These are phyloP conservation scores for Platyscapa corneri DNA, from an alignment of 1,140 invertebrate species.

Conservation along the genomic window DNA sequence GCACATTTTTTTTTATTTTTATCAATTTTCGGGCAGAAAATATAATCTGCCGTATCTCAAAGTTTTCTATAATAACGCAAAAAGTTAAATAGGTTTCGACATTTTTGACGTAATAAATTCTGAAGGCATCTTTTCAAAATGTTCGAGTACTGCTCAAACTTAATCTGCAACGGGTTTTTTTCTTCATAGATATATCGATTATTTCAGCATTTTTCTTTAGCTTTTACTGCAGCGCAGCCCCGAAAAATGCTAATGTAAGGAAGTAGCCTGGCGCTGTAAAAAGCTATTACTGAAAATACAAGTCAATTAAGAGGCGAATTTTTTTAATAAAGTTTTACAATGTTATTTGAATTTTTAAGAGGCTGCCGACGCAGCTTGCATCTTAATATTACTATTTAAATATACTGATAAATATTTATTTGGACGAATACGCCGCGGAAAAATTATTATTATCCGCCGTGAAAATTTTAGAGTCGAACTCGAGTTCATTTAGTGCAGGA, in stretches of 20 bases:
- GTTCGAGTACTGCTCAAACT: no score
- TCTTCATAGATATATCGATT: no score
- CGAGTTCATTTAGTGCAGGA: neutral
- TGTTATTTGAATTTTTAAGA: neutral
- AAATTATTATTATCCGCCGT: no score
- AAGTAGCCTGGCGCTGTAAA: no score
- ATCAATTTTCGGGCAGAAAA: no score
- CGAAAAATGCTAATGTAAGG: no score
- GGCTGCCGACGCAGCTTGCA: neutral
- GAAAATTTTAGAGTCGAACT: constrained; percentile 4
- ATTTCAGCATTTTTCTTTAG: no score
- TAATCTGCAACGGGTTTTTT: no score
- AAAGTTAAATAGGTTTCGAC: neutral
- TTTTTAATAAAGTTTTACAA: neutral
- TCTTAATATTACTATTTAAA: constrained; percentile 10
- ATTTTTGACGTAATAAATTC: neutral
- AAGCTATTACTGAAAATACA: neutral
- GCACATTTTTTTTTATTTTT: no score
- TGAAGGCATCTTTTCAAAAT: neutral
- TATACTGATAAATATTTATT: constrained; percentile 23
- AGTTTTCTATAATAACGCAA: no score
- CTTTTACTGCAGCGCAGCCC: no score
- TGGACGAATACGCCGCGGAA: neutral
- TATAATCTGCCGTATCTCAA: no score
- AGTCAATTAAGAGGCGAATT: neutral